Evolutionary conservation across 2,797 vertebrate genomes (phyloP).

Genomic region (Enteromius viviparus): DNA sequence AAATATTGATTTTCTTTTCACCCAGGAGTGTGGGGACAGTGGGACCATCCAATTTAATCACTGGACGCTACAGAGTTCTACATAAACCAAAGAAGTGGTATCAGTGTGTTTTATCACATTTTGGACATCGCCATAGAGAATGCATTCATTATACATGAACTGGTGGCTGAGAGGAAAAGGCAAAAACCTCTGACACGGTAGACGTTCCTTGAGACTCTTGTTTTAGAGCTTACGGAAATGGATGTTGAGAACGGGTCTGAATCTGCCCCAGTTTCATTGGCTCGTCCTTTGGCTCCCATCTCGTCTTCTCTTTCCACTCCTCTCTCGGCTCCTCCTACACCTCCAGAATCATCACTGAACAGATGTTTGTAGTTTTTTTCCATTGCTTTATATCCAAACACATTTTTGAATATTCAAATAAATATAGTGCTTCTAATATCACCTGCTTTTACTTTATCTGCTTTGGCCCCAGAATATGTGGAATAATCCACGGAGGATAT

Average conservation of each 20-base stretch:
- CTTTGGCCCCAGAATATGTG: neutral
- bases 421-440: neutral
- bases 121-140: slow-evolving; percentile 73
- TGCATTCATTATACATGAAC: slow-evolving; percentile 69
- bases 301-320: neutral
- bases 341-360: neutral
- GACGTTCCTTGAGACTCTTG: neutral
- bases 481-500: neutral
- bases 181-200: neutral
- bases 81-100: slow-evolving; percentile 73
- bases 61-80: slow-evolving; percentile 69
- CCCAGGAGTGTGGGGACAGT: slow-evolving; percentile 67
- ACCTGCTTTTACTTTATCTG: neutral
- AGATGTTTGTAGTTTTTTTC: neutral
- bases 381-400: neutral
- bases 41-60: slow-evolving; percentile 69
- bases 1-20: neutral
- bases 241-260: neutral
- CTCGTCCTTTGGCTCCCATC: neutral
- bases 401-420: neutral
- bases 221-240: slow-evolving; percentile 15
- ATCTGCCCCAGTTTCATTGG: neutral
- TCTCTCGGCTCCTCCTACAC: neutral
- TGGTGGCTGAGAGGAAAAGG: slow-evolving; percentile 33
- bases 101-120: slow-evolving; percentile 73